Evolutionary conservation across 2,797 vertebrate genomes (phyloP).

Genomic region (Novumbra hubbsi): DNA sequence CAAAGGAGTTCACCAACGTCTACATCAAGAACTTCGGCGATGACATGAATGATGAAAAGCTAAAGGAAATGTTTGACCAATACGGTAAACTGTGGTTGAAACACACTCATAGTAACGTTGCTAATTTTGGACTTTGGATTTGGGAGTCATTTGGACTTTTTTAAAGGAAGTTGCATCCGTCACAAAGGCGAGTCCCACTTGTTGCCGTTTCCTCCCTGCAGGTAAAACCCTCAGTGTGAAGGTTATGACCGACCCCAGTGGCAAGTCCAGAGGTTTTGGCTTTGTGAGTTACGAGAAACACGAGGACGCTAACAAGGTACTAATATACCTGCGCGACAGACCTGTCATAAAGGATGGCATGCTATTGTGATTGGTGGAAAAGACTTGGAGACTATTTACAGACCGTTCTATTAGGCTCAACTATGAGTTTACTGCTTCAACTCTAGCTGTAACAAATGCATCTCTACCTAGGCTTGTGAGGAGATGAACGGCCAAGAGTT

Average conservation of each 20-base stretch:
- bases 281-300: constrained; percentile 99
- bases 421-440: background rate
- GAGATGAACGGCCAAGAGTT: constrained; percentile 97
- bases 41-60: constrained; percentile 89
- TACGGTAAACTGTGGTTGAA: constrained; percentile 77
- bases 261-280: constrained; percentile 98
- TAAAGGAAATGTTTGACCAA: constrained; percentile 95
- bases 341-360: constrained; percentile 4
- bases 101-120: background rate
- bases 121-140: background rate
- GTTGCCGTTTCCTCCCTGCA: constrained; percentile 57
- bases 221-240: constrained; percentile 98
- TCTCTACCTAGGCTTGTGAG: constrained; percentile 85
- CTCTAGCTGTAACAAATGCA: background rate
- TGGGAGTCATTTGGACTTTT: too few relatives aligned
- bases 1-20: constrained; percentile 98
- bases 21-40: constrained; percentile 99
- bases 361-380: background rate
- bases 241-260: constrained; percentile 94
- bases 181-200: background rate
- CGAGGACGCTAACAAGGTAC: constrained; percentile 93
- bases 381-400: background rate
- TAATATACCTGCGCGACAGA: constrained; percentile 19
- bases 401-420: background rate
- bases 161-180: background rate